Conservation (phyloP, 2,113 vertebrate genomes). For the Galbula dea region DNA sequence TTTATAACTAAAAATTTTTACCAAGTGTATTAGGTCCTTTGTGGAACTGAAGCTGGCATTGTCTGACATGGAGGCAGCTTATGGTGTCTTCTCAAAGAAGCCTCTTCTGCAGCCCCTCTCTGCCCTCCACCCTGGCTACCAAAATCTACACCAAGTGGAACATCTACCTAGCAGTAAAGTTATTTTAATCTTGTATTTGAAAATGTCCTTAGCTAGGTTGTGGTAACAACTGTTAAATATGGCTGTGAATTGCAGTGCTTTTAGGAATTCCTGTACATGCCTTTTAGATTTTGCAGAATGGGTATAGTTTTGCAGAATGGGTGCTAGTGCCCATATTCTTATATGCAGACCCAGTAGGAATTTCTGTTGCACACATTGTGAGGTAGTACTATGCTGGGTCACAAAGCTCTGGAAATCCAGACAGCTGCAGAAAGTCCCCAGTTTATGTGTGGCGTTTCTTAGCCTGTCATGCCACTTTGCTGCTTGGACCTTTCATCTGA, state of each 20-base stretch:
- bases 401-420: neutral
- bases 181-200: neutral
- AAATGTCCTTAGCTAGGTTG: neutral
- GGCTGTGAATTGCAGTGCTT: neutral
- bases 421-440: neutral
- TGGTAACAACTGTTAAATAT: neutral
- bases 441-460: neutral
- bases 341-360: neutral
- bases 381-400: accelerated
- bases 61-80: neutral
- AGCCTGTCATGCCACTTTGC: neutral
- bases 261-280: neutral
- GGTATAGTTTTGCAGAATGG: neutral
- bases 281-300: neutral
- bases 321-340: neutral
- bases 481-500: neutral
- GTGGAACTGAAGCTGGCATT: neutral
- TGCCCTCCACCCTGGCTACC: no score
- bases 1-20: neutral
- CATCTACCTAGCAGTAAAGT: neutral
- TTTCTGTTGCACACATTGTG: neutral
- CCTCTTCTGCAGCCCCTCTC: neutral
- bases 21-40: neutral
- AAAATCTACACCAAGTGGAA: neutral
- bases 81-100: neutral